A percentile compares a stretch with the other conserved stretches of the same genome.
These are phyloP conservation scores for Arion vulgaris DNA, from an alignment of 1,140 invertebrate species.

Conservation along the genomic window DNA sequence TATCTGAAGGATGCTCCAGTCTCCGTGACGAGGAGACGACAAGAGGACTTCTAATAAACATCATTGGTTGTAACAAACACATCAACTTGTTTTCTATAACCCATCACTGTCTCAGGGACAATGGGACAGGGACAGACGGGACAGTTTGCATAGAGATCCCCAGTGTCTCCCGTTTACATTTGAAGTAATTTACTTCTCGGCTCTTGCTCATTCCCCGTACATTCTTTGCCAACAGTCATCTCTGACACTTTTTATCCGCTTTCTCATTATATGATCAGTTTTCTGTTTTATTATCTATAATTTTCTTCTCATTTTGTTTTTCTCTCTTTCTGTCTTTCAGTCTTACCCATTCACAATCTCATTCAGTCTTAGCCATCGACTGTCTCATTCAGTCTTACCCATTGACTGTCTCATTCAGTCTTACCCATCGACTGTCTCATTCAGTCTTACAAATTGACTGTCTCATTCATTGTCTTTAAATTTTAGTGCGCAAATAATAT, in stretches of 20 bases:
- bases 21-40: not conserved
- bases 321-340: not conserved
- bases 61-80: not conserved
- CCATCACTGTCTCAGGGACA: not conserved
- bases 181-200: not conserved
- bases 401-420: no score
- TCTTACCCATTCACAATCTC: no score
- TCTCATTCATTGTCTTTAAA: no score
- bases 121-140: not conserved
- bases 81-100: constrained; percentile 8
- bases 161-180: not conserved
- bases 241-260: no score
- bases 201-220: not conserved
- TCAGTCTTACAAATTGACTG: no score
- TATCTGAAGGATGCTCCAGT: not conserved
- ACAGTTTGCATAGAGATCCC: not conserved
- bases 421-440: no score
- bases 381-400: no score
- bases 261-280: not conserved
- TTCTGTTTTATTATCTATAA: no score
- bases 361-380: no score
- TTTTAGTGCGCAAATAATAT: no score
- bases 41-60: not conserved
- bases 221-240: not conserved
- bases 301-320: not conserved